These are phyloP conservation scores for Gerris buenoi DNA, from an alignment of 1,140 invertebrate genomes.

Conservation along the genomic window DNA sequence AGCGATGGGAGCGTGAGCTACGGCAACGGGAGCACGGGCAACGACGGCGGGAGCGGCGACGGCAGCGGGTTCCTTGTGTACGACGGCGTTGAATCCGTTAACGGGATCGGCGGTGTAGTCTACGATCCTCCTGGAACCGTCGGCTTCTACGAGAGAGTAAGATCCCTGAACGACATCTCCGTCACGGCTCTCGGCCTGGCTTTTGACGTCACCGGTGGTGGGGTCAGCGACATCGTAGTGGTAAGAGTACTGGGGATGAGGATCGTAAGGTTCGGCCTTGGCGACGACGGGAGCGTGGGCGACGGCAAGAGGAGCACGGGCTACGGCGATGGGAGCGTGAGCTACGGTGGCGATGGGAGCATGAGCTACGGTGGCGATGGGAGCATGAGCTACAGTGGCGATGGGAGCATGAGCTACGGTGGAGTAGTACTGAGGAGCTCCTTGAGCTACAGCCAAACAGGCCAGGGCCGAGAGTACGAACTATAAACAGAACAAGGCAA, in stretches of 20 bases:
- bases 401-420: not conserved
- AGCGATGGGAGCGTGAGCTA: slow-evolving; percentile 15
- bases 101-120: slow-evolving; percentile 31
- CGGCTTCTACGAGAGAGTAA: slow-evolving; percentile 31
- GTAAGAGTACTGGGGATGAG: slow-evolving; percentile 33
- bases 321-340: not conserved
- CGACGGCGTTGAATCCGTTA: slow-evolving; percentile 32
- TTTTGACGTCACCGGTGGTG: slow-evolving; percentile 18
- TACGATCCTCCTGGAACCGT: slow-evolving; percentile 32
- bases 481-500: too few species aligned
- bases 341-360: not conserved
- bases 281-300: slow-evolving; percentile 1
- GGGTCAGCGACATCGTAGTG: slow-evolving; percentile 16
- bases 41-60: slow-evolving; percentile 14
- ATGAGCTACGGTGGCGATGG: not conserved
- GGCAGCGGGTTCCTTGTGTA: slow-evolving; percentile 18
- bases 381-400: not conserved
- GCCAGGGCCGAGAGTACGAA: not conserved
- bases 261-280: slow-evolving; percentile 22
- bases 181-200: slow-evolving; percentile 15
- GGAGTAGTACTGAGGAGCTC: not conserved
- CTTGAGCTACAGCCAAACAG: not conserved
- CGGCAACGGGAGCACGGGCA: slow-evolving; percentile 18
- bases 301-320: not conserved
- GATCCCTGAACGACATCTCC: slow-evolving; percentile 32